Percentiles rank a stretch among this genome's conserved stretches.
Conservation (phyloP, 2,888 invertebrate genomes). For the Metacarcinus magister region DNA sequence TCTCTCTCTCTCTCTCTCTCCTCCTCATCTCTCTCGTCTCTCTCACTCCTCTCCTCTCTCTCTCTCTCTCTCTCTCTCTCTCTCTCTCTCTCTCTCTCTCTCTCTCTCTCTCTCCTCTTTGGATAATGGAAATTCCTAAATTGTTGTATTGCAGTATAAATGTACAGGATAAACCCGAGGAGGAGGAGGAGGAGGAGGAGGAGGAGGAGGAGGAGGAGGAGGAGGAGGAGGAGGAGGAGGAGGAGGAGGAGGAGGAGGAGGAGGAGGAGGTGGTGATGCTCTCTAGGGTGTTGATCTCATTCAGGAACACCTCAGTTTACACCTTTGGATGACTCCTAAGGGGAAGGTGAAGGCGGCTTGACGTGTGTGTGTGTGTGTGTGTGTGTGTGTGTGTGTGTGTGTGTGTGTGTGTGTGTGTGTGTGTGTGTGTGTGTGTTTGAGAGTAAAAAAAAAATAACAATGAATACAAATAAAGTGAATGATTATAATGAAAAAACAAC, state of each 20-base stretch:
- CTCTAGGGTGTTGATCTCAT: not conserved
- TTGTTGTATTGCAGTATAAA: no score
- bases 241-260: not conserved
- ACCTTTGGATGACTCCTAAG: not conserved
- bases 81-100: no score
- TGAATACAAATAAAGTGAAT: not conserved
- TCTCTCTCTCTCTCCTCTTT: no score
- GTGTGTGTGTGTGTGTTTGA: not conserved
- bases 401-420: conserved; percentile 2
- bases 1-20: no score
- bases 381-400: conserved; percentile 2
- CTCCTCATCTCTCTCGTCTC: no score
- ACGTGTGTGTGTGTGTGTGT: not conserved
- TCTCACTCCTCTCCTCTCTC: no score
- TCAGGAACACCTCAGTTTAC: not conserved
- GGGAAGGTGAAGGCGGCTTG: not conserved
- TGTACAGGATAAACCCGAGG: no score
- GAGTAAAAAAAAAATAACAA: not conserved
- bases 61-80: no score
- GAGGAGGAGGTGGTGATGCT: not conserved
- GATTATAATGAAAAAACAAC: not conserved
- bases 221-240: no score
- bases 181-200: no score
- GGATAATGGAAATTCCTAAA: no score
- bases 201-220: no score